Base-by-base conservation (phyloP, 2,888 invertebrate genomes). In the Torymus texanus region DNA sequence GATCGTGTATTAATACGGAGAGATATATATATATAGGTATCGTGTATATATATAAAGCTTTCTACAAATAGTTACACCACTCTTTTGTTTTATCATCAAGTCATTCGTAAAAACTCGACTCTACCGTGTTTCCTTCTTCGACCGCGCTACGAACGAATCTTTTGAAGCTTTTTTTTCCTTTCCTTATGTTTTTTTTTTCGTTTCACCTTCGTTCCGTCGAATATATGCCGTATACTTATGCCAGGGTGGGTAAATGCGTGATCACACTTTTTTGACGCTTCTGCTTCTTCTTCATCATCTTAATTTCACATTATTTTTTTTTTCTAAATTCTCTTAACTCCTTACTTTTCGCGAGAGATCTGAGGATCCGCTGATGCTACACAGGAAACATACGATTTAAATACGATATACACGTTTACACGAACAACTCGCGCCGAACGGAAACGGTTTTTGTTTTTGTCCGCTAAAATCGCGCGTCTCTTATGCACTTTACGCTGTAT, bases 211-310 rank as follows among this genome's bases (percentile, higher is more conserved):
- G n/a, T 66, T 68, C 62, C 53, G 24, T 78, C 68, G 63, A 74
- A 87, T 82, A 85, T 82, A 83, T 85, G 86, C 87, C 89, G 88
- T 90, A 89, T 89, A 89, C 89, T 85, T 89, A 84, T 87, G 87
- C 88, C 87, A 85, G 85, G 85, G 84, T 86, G 70, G 86, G 82
- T 86, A 84, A 84, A 84, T 85, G 85, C 85, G 85, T 85, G 85
- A 89, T 88, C 88, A 87, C 87, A 86, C 85, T 85, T 83, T 66
- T 87, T 85, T 86, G 87, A 87, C 86, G 84, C 84, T 82, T 75
- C 41, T 74, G 67, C 76, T 68, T 53, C 55, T 68, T 29, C 41
- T 41, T 41, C 41, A 41, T 41, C 41, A 41, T 41, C 41, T 41
- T 41, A 41, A 41, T 41, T 41, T 41, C 41, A 41, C 41, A 21